Evolutionary conservation across 2,797 vertebrate genomes (phyloP).

Genomic region (Setipinna tenuifilis): DNA sequence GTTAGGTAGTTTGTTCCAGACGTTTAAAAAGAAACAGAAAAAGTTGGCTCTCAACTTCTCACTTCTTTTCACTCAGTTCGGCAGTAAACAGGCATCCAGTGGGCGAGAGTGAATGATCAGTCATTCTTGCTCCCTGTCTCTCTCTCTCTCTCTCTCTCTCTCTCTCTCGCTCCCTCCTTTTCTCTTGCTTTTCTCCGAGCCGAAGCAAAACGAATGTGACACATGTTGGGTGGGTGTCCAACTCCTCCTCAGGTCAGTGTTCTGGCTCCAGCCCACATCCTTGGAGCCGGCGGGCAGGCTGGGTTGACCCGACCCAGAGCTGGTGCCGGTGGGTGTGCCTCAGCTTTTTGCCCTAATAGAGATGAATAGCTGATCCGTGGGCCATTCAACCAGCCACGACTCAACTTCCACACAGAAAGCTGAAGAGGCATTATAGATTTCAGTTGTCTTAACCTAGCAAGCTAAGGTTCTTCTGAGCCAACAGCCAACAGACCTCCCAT

Average conservation of each 20-base stretch:
- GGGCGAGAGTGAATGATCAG: neutral
- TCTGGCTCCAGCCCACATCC: neutral
- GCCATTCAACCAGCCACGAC: neutral
- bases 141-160: neutral
- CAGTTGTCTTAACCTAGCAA: neutral
- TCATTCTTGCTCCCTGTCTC: neutral
- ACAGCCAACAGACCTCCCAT: neutral
- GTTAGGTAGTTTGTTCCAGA: neutral
- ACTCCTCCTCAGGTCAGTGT: slow-evolving; percentile 14
- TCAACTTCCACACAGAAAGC: neutral
- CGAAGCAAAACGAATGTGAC: slow-evolving; percentile 28
- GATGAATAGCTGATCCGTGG: neutral
- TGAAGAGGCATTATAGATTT: neutral
- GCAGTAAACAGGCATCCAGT: neutral
- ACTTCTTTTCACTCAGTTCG: neutral
- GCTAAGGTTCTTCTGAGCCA: neutral
- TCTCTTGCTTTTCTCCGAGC: slow-evolving; percentile 12
- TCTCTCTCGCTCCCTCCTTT: neutral
- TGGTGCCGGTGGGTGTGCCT: neutral
- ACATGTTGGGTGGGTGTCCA: slow-evolving; percentile 19
- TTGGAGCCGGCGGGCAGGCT: neutral
- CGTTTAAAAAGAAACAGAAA: neutral
- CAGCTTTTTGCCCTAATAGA: neutral
- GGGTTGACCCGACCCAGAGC: neutral
- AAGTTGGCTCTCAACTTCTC: neutral